phyloP scores from a whole-genome alignment of 2,888 invertebrate genomes.

The Drosophila lacicola region DNA sequence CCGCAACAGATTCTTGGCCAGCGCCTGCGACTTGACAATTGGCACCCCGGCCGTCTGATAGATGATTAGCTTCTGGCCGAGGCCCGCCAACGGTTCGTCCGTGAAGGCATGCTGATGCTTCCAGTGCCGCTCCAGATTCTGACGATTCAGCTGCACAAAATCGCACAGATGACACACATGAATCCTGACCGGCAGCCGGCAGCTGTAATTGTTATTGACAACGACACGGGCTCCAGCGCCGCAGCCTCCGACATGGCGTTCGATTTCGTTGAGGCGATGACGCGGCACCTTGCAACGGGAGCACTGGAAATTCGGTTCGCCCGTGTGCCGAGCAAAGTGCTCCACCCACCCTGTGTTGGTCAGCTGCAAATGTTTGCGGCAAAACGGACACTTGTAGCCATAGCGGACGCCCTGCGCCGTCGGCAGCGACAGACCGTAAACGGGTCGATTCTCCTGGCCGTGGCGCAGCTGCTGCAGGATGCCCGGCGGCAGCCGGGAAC shows the following conservation, averaged over 20 bases:
- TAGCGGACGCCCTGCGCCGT: constrained; percentile 14
- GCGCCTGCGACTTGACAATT: constrained; percentile 28
- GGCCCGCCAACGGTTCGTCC: not conserved
- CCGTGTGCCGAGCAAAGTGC: constrained; percentile 91
- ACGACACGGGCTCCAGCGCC: constrained; percentile 23
- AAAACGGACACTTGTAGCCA: constrained; percentile 79
- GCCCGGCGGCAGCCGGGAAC: constrained; percentile 75
- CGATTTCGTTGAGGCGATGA: constrained; percentile 8
- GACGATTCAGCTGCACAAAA: constrained; percentile 89
- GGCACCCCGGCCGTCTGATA: constrained; percentile 49
- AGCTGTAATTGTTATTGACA: not conserved
- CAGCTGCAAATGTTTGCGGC: constrained; percentile 62
- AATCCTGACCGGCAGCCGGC: constrained; percentile 79
- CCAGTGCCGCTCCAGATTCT: constrained; percentile 88
- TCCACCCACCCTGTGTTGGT: constrained; percentile 85
- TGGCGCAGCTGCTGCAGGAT: constrained; percentile 63
- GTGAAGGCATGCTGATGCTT: constrained; percentile 70
- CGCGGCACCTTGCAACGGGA: constrained; percentile 85
- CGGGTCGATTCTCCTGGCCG: constrained; percentile 38
- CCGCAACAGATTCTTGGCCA: not conserved
- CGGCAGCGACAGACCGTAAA: not conserved
- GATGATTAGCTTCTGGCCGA: constrained; percentile 44
- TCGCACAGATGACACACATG: constrained; percentile 91
- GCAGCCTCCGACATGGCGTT: constrained; percentile 47
- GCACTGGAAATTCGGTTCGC: constrained; percentile 90